Conservation (phyloP, 2,113 vertebrate species). For the Corythaeola cristata region DNA sequence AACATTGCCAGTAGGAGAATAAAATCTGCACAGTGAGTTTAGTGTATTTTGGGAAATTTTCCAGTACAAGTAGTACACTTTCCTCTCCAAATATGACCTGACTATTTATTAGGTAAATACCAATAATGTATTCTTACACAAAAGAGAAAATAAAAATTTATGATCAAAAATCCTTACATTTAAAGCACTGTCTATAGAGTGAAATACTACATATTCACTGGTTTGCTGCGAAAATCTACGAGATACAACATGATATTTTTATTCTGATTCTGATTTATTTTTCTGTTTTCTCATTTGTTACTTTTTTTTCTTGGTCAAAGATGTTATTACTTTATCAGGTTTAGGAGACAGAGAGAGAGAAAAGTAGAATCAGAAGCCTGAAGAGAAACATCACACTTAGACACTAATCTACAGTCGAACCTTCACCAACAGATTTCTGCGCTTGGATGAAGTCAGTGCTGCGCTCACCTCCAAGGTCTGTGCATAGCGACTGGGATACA, state of each 20-base stretch:
- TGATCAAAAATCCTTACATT: neutral
- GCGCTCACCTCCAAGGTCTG: neutral
- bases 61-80: neutral
- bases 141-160: neutral
- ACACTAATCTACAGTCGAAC: neutral
- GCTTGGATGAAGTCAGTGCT: neutral
- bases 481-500: neutral
- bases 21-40: neutral
- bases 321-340: neutral
- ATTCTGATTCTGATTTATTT: neutral
- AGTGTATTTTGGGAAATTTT: neutral
- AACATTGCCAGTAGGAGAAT: neutral
- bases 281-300: neutral
- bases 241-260: neutral
- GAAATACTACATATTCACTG: neutral
- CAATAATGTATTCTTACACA: neutral
- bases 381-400: neutral
- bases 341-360: neutral
- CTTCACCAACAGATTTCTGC: neutral
- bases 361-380: neutral
- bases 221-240: neutral
- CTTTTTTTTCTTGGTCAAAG: neutral
- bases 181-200: neutral
- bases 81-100: neutral
- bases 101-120: neutral